Evolutionary conservation across 2,888 invertebrate species (phyloP).

Genomic region (Ormia ochracea): DNA sequence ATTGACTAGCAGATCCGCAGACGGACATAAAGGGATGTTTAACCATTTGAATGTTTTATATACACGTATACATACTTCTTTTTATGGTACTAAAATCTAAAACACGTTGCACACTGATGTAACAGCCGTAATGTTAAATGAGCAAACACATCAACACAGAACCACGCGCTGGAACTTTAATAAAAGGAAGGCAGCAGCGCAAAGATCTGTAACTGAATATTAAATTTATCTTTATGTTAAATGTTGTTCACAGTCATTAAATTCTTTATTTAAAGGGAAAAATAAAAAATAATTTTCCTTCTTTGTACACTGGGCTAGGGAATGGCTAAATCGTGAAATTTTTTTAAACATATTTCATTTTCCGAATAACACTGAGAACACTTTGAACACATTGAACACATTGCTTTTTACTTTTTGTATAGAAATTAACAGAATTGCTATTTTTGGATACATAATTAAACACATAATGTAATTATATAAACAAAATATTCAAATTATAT

Average conservation of each 20-base stretch:
- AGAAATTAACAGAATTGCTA: no score
- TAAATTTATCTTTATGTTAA: no score
- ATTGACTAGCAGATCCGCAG: not conserved
- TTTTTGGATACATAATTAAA: no score
- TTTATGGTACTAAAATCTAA: conserved; percentile 33
- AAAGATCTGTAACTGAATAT: no score
- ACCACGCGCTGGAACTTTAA: not conserved
- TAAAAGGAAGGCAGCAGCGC: conserved; percentile 3
- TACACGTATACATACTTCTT: no score
- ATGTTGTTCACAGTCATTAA: no score
- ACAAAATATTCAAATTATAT: no score
- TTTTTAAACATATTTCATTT: not conserved
- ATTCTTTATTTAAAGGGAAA: no score
- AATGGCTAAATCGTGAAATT: not conserved
- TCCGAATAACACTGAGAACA: no score
- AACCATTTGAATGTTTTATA: conserved; percentile 3
- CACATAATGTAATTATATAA: no score
- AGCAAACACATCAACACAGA: conserved; percentile 12
- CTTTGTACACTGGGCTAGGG: not conserved
- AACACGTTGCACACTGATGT: conserved; percentile 40
- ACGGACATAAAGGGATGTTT: conserved; percentile 5
- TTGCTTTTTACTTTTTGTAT: no score
- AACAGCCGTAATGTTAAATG: conserved; percentile 8
- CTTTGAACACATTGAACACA: no score
- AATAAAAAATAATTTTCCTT: not conserved